Base-by-base conservation (phyloP, 1,140 invertebrate species). In the Meloidogyne hapla region DNA sequence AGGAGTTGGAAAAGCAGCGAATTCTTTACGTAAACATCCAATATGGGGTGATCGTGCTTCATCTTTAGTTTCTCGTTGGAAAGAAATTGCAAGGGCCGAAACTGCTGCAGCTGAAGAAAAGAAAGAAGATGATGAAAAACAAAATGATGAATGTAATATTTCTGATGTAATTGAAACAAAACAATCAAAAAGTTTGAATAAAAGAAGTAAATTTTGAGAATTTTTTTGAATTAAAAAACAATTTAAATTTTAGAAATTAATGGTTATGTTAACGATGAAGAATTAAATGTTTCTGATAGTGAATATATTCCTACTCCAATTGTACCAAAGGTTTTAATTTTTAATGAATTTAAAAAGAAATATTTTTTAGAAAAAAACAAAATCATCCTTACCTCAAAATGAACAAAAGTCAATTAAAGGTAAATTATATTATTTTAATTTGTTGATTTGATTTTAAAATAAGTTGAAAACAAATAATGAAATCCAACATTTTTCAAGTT, bases 1-100 rank as follows among this genome's bases (percentile, higher is more conserved):
- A 73, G 70, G 70, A 2, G 48, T 73, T 28, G 70, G 70, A 23
- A 73, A 73, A n/a, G 56, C 70, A 8, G 70, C 23, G 10, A 73
- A 73, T 62, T 40, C 70, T 13, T 25, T 73, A 64, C 42, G 70
- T 42, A 73, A 73, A 33, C 70, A 73, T n/a, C 23, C 42, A 25
- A 23, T 25, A 6, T 73, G 70, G 70, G 70, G 70, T 12, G 70
- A 73, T 63, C 21, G 70, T 12, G 70, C 56, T 21, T 26, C 23
- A n/a, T 28, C 26, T 9, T 38, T 73, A 23, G 70, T 73, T 61
- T 13, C 70, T 12, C 26, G 56, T 2, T 73, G 70, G 70, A 73
- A 73, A 23, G 70, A 73, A 15, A 64, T 73, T 23, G 70, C 70
- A 5, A 28, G 64, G 18, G 70, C 48, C 2, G 70, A 73, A 33